Conservation (phyloP, 2,888 invertebrate species). For the Exocentrus adspersus region DNA sequence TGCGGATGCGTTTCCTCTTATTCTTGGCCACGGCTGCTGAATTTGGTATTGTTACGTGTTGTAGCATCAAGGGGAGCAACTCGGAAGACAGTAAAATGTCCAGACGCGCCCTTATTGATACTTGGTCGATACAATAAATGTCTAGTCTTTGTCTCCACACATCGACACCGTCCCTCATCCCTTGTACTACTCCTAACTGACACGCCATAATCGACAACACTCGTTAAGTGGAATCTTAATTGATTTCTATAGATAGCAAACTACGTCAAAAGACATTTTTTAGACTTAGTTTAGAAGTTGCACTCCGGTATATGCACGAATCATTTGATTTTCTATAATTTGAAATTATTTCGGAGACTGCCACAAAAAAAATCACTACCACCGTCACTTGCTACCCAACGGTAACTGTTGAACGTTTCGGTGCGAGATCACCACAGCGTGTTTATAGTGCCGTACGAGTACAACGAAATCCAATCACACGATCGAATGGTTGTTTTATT, state of each 20-base stretch:
- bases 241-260: constrained; percentile 30
- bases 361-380: no score
- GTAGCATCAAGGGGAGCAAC: constrained; percentile 27
- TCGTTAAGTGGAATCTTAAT: constrained; percentile 36
- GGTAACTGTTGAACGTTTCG: background rate
- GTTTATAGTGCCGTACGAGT: constrained; percentile 5
- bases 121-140: constrained; percentile 42
- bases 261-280: no score
- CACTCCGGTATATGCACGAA: no score
- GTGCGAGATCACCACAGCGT: background rate
- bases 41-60: constrained; percentile 8
- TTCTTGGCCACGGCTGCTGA: no score
- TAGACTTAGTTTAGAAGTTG: background rate
- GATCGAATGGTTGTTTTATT: constrained; percentile 50
- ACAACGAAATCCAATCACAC: constrained; percentile 44
- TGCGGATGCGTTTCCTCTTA: no score
- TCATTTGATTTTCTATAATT: no score
- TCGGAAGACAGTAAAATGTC: constrained; percentile 31
- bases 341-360: no score
- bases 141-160: constrained; percentile 42
- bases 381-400: no score
- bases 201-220: constrained; percentile 35
- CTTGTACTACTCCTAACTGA: constrained; percentile 38
- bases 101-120: constrained; percentile 41
- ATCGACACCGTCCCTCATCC: constrained; percentile 17